Evolutionary conservation across 2,113 vertebrate genomes (phyloP).

Genomic region (Coregonus clupeaformis): DNA sequence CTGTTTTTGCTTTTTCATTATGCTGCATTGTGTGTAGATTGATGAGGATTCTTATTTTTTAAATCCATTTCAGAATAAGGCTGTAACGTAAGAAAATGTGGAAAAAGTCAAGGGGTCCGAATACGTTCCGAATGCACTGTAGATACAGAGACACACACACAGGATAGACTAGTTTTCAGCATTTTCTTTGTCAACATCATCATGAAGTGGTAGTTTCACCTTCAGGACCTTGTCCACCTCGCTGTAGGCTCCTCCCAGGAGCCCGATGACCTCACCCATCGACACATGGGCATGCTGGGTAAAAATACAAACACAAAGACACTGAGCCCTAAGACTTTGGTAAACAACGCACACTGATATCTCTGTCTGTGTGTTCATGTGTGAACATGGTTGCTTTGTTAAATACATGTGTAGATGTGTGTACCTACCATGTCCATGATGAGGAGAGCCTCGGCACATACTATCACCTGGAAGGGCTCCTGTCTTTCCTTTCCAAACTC

Average conservation of each 20-base stretch:
- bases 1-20: no score
- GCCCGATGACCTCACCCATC: constrained; percentile 93
- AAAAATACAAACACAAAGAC: constrained; percentile 3
- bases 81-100: no score
- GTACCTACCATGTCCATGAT: constrained; percentile 95
- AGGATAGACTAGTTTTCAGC: no score
- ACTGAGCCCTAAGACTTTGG: no score
- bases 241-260: constrained; percentile 88
- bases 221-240: constrained; percentile 81
- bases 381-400: no score
- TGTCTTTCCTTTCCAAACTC: constrained; percentile 85
- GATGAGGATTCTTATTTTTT: no score
- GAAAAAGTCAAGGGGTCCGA: no score
- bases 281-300: constrained; percentile 93
- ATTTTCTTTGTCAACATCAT: background rate
- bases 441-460: constrained; percentile 90
- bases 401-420: no score
- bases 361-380: no score
- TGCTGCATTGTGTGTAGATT: no score
- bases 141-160: background rate
- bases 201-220: constrained; percentile 66
- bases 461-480: constrained; percentile 92
- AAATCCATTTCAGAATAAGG: no score
- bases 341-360: background rate
- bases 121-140: no score